phyloP scores from a whole-genome alignment of 2,797 vertebrate species.

The Smutsia gigantea region DNA sequence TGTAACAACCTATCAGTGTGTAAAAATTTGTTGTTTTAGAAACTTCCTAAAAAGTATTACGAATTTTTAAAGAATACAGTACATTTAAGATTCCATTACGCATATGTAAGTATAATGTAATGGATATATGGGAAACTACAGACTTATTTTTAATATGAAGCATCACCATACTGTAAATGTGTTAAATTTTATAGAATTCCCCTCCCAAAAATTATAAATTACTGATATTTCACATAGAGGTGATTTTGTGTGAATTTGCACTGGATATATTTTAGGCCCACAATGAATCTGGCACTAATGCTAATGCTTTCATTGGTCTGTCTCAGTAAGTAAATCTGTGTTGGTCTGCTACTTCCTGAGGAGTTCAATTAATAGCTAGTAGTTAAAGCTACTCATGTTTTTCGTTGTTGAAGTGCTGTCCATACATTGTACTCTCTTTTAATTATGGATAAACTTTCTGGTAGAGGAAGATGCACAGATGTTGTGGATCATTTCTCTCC shows the following conservation, averaged over 20 bases:
- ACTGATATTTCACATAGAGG: background rate
- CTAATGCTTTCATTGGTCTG: background rate
- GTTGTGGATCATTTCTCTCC: no score
- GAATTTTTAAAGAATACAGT: slow-evolving; percentile 7
- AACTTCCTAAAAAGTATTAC: background rate
- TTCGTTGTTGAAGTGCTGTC: no score
- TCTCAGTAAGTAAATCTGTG: background rate
- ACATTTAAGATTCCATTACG: background rate
- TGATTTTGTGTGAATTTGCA: background rate
- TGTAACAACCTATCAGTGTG: background rate
- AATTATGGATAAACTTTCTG: no score
- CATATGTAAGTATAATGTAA: background rate
- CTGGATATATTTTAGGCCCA: background rate
- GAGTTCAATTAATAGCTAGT: background rate
- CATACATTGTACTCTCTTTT: no score
- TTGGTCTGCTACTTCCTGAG: background rate
- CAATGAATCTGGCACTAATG: background rate
- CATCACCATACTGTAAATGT: background rate
- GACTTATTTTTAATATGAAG: background rate
- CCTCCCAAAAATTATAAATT: background rate
- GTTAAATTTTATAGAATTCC: background rate
- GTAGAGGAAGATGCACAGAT: no score
- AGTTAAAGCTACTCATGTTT: no score
- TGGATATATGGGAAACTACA: background rate
- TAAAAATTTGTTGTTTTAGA: background rate